phyloP scores from a whole-genome alignment of 2,113 vertebrate species.

The Accipiter virgatus region DNA sequence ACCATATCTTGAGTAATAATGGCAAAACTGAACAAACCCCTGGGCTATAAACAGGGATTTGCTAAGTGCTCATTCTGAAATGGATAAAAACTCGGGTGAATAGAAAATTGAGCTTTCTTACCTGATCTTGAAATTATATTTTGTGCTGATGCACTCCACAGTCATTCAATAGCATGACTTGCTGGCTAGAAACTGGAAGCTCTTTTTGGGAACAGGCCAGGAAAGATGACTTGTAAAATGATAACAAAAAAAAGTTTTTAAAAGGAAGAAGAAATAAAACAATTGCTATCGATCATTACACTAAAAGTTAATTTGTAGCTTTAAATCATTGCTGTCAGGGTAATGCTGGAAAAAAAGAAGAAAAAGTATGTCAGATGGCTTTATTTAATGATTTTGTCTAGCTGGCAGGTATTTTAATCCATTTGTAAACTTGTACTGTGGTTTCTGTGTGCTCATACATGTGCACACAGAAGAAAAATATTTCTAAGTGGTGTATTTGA shows the following conservation, averaged over 20 bases:
- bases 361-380: neutral
- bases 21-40: neutral
- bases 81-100: neutral
- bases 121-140: neutral
- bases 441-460: neutral
- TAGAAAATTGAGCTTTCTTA: neutral
- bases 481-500: neutral
- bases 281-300: neutral
- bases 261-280: neutral
- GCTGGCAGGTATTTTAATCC: neutral
- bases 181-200: neutral
- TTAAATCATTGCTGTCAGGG: neutral
- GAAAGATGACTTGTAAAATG: neutral
- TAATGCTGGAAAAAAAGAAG: neutral
- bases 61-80: neutral
- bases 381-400: neutral
- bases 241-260: neutral
- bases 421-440: neutral
- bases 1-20: neutral
- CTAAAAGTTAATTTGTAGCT: neutral
- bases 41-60: neutral
- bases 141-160: neutral
- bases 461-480: neutral
- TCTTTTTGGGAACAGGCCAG: neutral
- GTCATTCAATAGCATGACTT: neutral